Conservation (phyloP, 1,140 invertebrate genomes). For the Homalodisca vitripennis region DNA sequence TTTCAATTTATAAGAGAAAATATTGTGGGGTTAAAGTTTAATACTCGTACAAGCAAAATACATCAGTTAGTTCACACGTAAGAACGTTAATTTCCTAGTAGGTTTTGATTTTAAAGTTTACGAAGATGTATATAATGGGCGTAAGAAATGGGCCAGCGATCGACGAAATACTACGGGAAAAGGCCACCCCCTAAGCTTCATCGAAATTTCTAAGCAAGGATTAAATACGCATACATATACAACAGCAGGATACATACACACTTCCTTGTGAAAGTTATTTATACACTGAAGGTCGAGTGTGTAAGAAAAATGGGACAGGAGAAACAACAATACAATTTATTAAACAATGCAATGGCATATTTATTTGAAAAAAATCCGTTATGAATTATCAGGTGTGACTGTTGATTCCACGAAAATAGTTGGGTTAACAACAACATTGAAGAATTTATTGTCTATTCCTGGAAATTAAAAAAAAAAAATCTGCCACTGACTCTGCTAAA, state of each 20-base stretch:
- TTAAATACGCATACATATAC: slow-evolving; percentile 43
- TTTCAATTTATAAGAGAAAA: background rate
- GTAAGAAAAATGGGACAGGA: slow-evolving; percentile 17
- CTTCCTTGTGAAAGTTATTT: slow-evolving; percentile 44
- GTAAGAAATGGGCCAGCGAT: slow-evolving; percentile 38
- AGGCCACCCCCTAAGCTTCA: slow-evolving; percentile 44
- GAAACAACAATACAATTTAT: slow-evolving; percentile 3
- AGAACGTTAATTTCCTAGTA: slow-evolving; percentile 38
- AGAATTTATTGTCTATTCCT: slow-evolving; percentile 42
- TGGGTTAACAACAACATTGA: slow-evolving; percentile 48
- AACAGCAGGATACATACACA: slow-evolving; percentile 47
- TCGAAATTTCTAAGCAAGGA: slow-evolving; percentile 39
- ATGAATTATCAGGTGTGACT: slow-evolving; percentile 49
- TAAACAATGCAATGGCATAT: slow-evolving; percentile 39
- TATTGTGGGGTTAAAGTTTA: background rate
- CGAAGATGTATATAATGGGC: slow-evolving; percentile 40
- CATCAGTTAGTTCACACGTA: slow-evolving; percentile 35
- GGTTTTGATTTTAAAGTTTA: slow-evolving; percentile 36
- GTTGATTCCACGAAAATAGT: slow-evolving; percentile 49
- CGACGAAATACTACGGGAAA: slow-evolving; percentile 44
- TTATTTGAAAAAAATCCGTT: slow-evolving; percentile 51
- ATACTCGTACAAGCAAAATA: too few species aligned
- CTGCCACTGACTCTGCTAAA: background rate
- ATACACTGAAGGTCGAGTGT: slow-evolving; percentile 41
- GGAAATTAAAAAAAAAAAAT: background rate